A percentile compares a stretch with the other conserved stretches of the same genome.
phyloP scores from a whole-genome alignment of 2,888 invertebrate genomes.

The Polyommatus iphigenia region DNA sequence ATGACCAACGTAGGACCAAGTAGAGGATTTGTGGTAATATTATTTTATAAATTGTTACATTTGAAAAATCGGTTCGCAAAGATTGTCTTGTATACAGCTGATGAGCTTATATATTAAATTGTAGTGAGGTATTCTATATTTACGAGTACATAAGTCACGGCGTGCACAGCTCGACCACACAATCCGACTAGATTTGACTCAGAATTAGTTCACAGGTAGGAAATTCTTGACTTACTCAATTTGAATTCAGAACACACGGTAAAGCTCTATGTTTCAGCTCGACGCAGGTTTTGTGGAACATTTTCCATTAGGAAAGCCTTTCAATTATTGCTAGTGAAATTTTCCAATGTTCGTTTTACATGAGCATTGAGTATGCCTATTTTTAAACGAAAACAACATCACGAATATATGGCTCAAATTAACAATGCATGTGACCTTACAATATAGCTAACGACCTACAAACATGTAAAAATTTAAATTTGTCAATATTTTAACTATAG shows the following conservation, averaged over 20 bases:
- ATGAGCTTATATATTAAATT: no score
- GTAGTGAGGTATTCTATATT: not conserved
- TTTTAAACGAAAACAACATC: not conserved
- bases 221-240: slow-evolving; percentile 17
- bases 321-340: not conserved
- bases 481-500: not conserved
- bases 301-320: not conserved
- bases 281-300: not conserved
- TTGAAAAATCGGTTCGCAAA: no score
- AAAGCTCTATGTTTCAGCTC: not conserved
- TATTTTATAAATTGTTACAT: no score
- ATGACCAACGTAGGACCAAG: no score
- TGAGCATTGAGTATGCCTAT: not conserved
- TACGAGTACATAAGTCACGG: not conserved
- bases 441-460: not conserved
- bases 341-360: not conserved
- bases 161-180: not conserved
- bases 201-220: slow-evolving; percentile 1
- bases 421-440: slow-evolving; percentile 1
- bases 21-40: no score
- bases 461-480: slow-evolving; percentile 1
- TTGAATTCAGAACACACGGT: slow-evolving; percentile 7
- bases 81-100: no score
- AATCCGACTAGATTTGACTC: not conserved
- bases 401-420: not conserved